Evolutionary conservation across 1,140 invertebrate genomes (phyloP).

Genomic region (Agraylea sexmaculata): DNA sequence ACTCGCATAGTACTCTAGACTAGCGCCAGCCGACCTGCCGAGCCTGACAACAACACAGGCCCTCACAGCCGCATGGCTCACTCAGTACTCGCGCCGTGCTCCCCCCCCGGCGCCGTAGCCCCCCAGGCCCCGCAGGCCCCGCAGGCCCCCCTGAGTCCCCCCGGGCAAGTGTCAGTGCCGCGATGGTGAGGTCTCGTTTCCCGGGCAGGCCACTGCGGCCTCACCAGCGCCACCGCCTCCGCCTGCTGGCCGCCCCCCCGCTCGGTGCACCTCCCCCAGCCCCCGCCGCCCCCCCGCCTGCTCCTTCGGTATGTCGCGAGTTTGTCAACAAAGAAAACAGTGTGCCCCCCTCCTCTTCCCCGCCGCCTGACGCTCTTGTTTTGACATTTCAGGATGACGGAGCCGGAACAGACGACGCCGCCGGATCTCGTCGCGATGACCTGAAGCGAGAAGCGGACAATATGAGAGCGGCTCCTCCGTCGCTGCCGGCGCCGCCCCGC

Average conservation of each 20-base stretch:
- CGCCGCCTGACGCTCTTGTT: too few species aligned
- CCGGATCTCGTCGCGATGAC: background rate
- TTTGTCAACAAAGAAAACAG: slow-evolving; percentile 18
- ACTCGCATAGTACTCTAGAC: too few species aligned
- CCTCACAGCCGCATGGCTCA: background rate
- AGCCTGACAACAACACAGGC: too few species aligned
- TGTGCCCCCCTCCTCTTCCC: slow-evolving; percentile 11
- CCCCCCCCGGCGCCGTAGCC: slow-evolving; percentile 25
- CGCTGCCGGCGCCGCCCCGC: slow-evolving; percentile 29
- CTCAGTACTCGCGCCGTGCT: slow-evolving; percentile 19
- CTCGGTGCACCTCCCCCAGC: background rate
- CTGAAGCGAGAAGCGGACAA: slow-evolving; percentile 28
- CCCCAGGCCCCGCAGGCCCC: slow-evolving; percentile 10
- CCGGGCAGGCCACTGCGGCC: slow-evolving; percentile 12
- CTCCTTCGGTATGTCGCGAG: background rate
- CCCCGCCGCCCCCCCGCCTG: slow-evolving; percentile 1
- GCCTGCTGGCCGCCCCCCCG: background rate
- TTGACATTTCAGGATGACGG: too few species aligned
- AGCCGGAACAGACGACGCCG: background rate
- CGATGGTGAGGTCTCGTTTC: slow-evolving; percentile 19
- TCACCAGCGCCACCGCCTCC: background rate
- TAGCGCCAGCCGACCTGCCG: too few species aligned
- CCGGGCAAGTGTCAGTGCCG: background rate
- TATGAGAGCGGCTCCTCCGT: slow-evolving; percentile 36
- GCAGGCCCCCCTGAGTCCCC: background rate